Evolutionary conservation across 2,797 vertebrate species (phyloP), one percentile per base, ranked within the genome.

Genomic region (Clamator glandarius): DNA sequence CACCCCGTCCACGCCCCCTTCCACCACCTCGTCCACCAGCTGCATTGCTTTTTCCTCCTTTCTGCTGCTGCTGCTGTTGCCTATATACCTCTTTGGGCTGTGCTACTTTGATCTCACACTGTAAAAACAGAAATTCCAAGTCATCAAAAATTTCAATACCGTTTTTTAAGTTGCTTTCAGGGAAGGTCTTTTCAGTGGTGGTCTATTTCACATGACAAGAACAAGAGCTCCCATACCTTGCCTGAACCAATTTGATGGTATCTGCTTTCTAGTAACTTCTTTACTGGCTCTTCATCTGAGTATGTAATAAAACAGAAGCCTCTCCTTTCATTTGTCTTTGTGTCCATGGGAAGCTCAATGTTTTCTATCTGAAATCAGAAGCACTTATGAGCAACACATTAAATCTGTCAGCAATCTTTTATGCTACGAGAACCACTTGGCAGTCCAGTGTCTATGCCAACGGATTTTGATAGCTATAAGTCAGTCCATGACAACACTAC

Each of bases 31-130:
- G 96, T 58, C 98, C 97, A n/a, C 97, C 95, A 94, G 96, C 89
- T 2, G 97, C 89, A 77, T 97, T 97, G 85, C 98, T 98, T 91
- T 98, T 96, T 72, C 98, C 98, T 87, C 98, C 98, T 97, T 98
- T 98, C 64, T 98, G 98, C 83, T 98, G 98, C 93, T 99, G 98
- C 58, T 99, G 98, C 72, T 98, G 98, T 78, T 98, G 98, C 87
- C 98, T 98, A 96, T 99, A 99, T 7, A 99, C 98, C 87, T 99
- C 98, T 97, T 99, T 99, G 67, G 98, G 98, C 84, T 99, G 98
- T 87, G 98, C 98, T 95, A 98, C 98, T 98, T 99, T 99, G 86
- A 99, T 98, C 97, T 99, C 98, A 97, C 98, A 99, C 98, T 99
- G 90, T 54, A 75, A 62, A 69, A 52, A 91, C 3, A 55, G 13